Conservation (phyloP, 2,113 vertebrate genomes). For the Desmodus rotundus region DNA sequence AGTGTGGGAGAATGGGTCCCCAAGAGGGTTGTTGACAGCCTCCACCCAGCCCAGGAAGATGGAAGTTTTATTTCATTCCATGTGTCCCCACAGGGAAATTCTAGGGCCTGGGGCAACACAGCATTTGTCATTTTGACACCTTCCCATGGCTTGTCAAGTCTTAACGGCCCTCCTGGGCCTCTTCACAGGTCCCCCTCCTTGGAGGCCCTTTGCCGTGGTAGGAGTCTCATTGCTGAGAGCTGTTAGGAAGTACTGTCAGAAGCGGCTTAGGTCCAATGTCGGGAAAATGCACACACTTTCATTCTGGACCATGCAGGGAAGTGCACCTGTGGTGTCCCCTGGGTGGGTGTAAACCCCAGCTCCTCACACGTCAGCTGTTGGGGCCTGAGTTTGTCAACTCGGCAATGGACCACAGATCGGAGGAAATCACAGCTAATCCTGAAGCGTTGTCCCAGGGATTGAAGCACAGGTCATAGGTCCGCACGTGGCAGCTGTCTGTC, state of each 20-base stretch:
- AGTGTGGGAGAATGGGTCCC: background rate
- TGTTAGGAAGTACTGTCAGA: background rate
- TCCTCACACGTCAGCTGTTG: background rate
- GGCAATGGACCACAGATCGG: no score
- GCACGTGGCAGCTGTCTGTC: rapidly evolving
- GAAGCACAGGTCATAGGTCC: background rate
- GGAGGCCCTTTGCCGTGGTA: background rate
- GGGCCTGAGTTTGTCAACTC: background rate
- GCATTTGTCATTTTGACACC: conserved; percentile 31
- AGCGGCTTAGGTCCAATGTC: background rate
- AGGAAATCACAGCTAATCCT: background rate
- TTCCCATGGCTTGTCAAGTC: conserved; percentile 1
- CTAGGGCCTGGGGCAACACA: background rate
- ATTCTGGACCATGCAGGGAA: background rate
- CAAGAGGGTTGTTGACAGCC: background rate
- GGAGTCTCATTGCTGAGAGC: background rate
- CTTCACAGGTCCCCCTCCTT: background rate
- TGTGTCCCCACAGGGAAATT: background rate
- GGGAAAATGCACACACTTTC: background rate
- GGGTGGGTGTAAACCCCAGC: background rate
- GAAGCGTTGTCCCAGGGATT: rapidly evolving
- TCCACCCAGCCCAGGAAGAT: background rate
- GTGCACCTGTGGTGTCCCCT: background rate
- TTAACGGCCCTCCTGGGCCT: background rate
- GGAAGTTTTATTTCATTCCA: background rate